Base-by-base conservation (phyloP, 2,888 invertebrate species). In the Latheticus oryzae region DNA sequence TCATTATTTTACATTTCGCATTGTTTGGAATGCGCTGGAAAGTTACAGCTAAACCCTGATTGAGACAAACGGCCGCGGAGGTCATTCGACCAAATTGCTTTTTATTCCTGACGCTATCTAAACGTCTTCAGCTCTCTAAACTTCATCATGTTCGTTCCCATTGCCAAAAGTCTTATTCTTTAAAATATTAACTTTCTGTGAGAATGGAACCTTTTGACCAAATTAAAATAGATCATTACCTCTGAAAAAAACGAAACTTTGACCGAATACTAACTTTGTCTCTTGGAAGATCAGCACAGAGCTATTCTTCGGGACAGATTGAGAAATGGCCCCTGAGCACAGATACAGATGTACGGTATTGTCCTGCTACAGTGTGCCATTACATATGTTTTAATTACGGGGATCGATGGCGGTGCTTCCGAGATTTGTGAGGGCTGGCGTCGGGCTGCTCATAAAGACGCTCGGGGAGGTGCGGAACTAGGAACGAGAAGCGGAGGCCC, bases 1-100 rank as follows among this genome's bases (percentile, higher is more conserved):
- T 80, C 79, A 79, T 81, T 80, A 81, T 79, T 80, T 78, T 75
- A 73, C 77, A 78, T 77, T 73, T 71, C 71, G 73, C 72, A 76
- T 74, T 76, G 76, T 74, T 75, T 72, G 71, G 68, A 66, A 64
- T 60, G 68, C 62, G 60, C 55, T 63, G 66, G 70, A 70, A 74
- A 75, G 76, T 76, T 75, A 72, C 69, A 67, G 71, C 74, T 76
- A 76, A 77, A 75, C 77, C 73, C 69, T 77, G 78, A 77, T 78
- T 78, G 79, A 78, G 77, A 78, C 78, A 78, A 78, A 79, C 78
- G 77, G 74, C 71, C 73, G 68, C 66, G 68, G 73, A 72, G 75
- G 76, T 73, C 76, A 73, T 75, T 73, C 75, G 75, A 73, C 74
- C 74, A 77, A 77, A 78, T 78, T 78, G 77, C 73, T 78, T 78